Percentiles rank a stretch among this genome's conserved stretches.
Conservation (phyloP, 2,888 invertebrate genomes). For the Sipha maydis region DNA sequence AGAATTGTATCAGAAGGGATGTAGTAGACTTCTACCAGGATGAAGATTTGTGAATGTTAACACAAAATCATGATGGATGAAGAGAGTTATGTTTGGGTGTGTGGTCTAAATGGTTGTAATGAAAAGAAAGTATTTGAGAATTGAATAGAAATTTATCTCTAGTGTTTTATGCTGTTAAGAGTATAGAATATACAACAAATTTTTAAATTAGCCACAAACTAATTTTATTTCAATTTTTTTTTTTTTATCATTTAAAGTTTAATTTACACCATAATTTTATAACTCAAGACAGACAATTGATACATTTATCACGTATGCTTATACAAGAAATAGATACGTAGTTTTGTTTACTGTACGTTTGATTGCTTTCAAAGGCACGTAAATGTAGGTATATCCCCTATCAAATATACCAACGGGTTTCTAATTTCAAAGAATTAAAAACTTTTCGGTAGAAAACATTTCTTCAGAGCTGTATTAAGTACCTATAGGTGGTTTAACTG, state of each 20-base stretch:
- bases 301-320: not conserved
- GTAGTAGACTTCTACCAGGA: not conserved
- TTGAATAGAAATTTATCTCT: too few species aligned
- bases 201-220: too few species aligned
- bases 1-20: not conserved
- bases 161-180: too few species aligned
- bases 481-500: constrained; percentile 1
- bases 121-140: not conserved
- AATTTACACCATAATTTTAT: too few species aligned
- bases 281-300: too few species aligned
- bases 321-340: not conserved
- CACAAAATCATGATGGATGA: not conserved
- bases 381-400: not conserved
- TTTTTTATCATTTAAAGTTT: too few species aligned
- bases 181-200: too few species aligned
- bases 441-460: constrained; percentile 18
- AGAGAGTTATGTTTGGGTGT: not conserved
- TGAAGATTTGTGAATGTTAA: not conserved
- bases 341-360: not conserved
- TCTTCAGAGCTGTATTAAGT: not conserved
- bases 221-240: too few species aligned
- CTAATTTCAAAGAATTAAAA: constrained; percentile 21
- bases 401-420: not conserved
- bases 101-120: not conserved
- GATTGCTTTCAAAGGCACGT: not conserved